Percentiles rank a stretch among this genome's conserved stretches.
These are phyloP conservation scores for Microtus ochrogaster DNA, from an alignment of 2,113 vertebrate genomes.

Conservation along the genomic window DNA sequence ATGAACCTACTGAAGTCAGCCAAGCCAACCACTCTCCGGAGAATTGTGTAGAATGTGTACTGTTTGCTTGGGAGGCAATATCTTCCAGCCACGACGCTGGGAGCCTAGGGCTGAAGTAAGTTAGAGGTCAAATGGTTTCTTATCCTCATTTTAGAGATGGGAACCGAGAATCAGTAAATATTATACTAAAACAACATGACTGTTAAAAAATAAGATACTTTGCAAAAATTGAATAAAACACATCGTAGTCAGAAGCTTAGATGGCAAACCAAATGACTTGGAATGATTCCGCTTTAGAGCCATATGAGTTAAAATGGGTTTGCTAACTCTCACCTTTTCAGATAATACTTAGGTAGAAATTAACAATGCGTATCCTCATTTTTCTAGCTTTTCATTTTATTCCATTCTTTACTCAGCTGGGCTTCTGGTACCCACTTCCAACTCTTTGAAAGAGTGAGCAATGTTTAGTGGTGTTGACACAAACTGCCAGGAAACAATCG, in stretches of 20 bases:
- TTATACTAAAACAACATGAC: background rate
- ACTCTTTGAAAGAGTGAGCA: background rate
- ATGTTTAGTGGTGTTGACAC: background rate
- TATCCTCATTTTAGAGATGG: background rate
- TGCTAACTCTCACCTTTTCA: background rate
- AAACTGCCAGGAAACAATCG: background rate
- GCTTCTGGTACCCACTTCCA: background rate
- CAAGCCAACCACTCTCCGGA: background rate
- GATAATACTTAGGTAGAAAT: background rate
- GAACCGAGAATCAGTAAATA: conserved; percentile 4
- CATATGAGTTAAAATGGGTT: background rate
- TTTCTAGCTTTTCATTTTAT: background rate
- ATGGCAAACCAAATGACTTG: background rate
- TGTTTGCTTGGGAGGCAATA: background rate
- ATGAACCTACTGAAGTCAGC: background rate
- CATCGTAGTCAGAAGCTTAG: background rate
- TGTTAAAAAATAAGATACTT: background rate
- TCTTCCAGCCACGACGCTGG: background rate
- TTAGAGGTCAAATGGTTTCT: background rate
- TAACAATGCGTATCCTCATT: background rate
- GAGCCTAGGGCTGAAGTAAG: background rate
- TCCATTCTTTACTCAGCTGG: background rate
- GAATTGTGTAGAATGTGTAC: background rate
- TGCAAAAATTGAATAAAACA: background rate
- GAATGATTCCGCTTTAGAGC: background rate